Evolutionary conservation across 2,113 vertebrate genomes (phyloP), one percentile per base, ranked within the genome.

Genomic region (Nicator chloris): DNA sequence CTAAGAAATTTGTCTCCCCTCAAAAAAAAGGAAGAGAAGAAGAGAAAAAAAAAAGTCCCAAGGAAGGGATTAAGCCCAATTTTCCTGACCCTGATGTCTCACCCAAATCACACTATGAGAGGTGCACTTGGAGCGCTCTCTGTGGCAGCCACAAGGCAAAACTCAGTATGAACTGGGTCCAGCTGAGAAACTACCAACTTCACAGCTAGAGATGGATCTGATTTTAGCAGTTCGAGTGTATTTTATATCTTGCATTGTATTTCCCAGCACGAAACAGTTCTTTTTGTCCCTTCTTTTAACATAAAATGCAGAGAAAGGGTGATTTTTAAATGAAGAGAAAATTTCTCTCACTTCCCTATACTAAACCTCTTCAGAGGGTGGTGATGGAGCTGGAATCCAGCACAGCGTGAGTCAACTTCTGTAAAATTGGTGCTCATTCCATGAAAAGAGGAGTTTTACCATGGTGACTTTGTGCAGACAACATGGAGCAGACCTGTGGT

Each of bases 31-130:
- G 27, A 59, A 57, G 69, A 82, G 47, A 24, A 57, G 37, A 28
- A 7, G 19, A 44, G 12, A 3, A 2, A 15, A 35, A 40, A 45
- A 50, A 47, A 47, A 83, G 19, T 13, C 22, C 11, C 14, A 11
- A 2, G 44, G 47, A 64, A 27, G 21, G 40, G 22, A 7, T 17
- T 31, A 85, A 84, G 8, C 11, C 44, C 23, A 13, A 0, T 82
- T 69, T 64, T 66, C 13, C 10, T 65, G 44, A 27, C 14, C 50
- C 28, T 15, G 24, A 11, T 35, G 42, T 57, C 33, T 76, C 40
- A 16, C 54, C 45, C 31, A 33, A 23, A 45, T 24, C 40, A 9
- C 0, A 0, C 6, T 7, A 1, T 19, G 31, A 35, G 20, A 69
- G 22, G 22, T 47, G 33, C 24, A 15, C 15, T 16, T 21, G 24